Percentiles rank a stretch among this genome's conserved stretches.
Evolutionary conservation across 2,888 invertebrate genomes (phyloP).

Genomic region (Anagyrus pseudococci): DNA sequence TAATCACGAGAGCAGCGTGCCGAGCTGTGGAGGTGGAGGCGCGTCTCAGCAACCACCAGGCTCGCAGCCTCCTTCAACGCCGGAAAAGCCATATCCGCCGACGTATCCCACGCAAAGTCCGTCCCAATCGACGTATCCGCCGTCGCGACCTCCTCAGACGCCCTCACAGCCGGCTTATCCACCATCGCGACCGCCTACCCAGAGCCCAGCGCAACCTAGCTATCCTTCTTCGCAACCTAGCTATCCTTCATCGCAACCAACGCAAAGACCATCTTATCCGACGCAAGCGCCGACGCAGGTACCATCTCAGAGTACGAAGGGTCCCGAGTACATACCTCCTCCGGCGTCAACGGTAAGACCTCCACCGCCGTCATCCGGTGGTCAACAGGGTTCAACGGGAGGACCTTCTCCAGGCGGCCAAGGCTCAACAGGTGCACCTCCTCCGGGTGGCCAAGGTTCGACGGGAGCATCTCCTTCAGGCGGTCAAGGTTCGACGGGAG

Average conservation of each 20-base stretch:
- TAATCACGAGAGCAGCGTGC: slow-evolving; percentile 67
- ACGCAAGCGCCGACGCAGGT: slow-evolving; percentile 11
- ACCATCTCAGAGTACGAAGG: slow-evolving; percentile 14
- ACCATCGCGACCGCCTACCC: neutral
- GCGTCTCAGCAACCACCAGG: neutral
- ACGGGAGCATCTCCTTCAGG: slow-evolving; percentile 12
- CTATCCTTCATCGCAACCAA: slow-evolving; percentile 18
- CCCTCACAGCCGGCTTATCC: slow-evolving; percentile 8
- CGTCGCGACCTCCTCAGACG: neutral
- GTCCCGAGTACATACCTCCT: neutral
- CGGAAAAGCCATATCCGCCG: neutral
- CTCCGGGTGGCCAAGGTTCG: slow-evolving; percentile 18
- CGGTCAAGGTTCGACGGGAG: slow-evolving; percentile 11
- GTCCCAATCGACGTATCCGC: slow-evolving; percentile 4
- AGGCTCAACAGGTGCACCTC: slow-evolving; percentile 27
- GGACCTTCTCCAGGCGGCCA: slow-evolving; percentile 28
- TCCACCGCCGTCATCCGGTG: neutral
- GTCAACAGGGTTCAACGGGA: slow-evolving; percentile 24
- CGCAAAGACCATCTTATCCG: slow-evolving; percentile 15
- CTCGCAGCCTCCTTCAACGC: neutral
- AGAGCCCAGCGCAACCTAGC: neutral
- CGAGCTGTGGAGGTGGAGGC: slow-evolving; percentile 44
- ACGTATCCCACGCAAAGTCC: too few species aligned
- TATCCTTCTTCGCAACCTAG: slow-evolving; percentile 2
- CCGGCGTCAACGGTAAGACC: neutral